These are phyloP conservation scores for Alectura lathami DNA, from an alignment of 2,113 vertebrate species.

Conservation along the genomic window DNA sequence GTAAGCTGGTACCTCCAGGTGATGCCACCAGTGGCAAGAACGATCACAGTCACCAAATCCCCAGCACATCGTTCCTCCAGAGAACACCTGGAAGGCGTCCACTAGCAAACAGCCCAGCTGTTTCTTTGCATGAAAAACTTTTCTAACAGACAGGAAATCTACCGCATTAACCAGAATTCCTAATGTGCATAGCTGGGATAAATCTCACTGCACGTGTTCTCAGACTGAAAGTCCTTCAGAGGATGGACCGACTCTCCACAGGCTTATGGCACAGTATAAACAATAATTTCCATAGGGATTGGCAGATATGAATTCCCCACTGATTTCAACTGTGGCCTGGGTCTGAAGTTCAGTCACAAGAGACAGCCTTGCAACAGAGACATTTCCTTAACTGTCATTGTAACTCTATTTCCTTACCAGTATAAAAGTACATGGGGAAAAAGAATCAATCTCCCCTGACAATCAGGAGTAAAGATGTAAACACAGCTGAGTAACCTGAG, in stretches of 20 bases:
- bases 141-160: background rate
- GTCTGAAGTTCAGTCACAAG: background rate
- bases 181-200: background rate
- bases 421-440: background rate
- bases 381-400: background rate
- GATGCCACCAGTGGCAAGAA: background rate
- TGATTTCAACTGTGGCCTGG: background rate
- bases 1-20: background rate
- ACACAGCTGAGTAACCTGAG: background rate
- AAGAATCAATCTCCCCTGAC: background rate
- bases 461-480: background rate
- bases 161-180: background rate
- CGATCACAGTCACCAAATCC: background rate
- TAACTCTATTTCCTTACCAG: background rate
- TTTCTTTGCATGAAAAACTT: background rate
- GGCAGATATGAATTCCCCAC: background rate
- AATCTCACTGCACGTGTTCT: background rate
- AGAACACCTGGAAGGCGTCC: rapidly evolving
- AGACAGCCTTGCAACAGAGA: background rate
- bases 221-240: background rate
- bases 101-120: background rate
- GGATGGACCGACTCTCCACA: background rate
- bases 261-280: background rate
- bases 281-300: background rate
- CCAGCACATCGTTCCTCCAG: background rate